Conservation (phyloP, 2,797 vertebrate species). For the Hybognathus amarus region DNA sequence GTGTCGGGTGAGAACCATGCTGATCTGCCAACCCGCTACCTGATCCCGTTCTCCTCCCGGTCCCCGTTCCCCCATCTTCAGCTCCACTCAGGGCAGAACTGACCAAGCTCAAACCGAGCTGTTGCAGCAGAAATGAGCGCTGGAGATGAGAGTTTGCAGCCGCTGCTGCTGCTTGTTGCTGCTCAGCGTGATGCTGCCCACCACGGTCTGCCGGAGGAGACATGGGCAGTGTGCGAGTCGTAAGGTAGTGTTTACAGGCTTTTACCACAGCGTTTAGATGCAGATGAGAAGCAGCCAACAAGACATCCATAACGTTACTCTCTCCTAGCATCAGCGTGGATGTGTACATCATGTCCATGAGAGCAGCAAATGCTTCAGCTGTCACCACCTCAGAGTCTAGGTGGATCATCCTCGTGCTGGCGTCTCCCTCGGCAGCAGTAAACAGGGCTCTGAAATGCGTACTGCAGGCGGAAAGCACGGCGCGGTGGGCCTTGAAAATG, state of each 20-base stretch:
- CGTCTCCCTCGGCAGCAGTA: slow-evolving; percentile 92
- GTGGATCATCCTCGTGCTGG: slow-evolving; percentile 97
- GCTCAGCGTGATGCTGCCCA: slow-evolving; percentile 69
- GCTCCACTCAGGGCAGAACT: slow-evolving; percentile 89
- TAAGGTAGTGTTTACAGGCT: slow-evolving; percentile 98
- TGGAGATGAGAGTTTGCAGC: slow-evolving; percentile 86
- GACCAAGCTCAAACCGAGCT: slow-evolving; percentile 93
- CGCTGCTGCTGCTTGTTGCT: slow-evolving; percentile 62
- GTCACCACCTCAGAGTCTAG: slow-evolving; percentile 98
- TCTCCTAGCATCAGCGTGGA: slow-evolving; percentile 98
- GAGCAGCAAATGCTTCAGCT: slow-evolving; percentile 93
- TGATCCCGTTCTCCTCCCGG: slow-evolving; percentile 66
- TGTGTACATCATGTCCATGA: slow-evolving; percentile 99
- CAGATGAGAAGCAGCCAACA: slow-evolving; percentile 94
- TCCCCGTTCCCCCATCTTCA: slow-evolving; percentile 77
- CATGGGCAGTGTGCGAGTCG: slow-evolving; percentile 91
- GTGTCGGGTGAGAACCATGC: slow-evolving; percentile 84
- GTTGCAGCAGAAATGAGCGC: slow-evolving; percentile 95
- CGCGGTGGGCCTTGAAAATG: slow-evolving; percentile 98
- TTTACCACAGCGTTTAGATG: slow-evolving; percentile 98
- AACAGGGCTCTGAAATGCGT: slow-evolving; percentile 96
- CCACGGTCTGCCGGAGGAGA: slow-evolving; percentile 84
- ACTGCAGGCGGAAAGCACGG: slow-evolving; percentile 94
- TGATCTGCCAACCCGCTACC: slow-evolving; percentile 79
- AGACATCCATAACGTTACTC: slow-evolving; percentile 98